Evolutionary conservation across 2,888 invertebrate genomes (phyloP).

Genomic region (Acrocyrtus sp.): DNA sequence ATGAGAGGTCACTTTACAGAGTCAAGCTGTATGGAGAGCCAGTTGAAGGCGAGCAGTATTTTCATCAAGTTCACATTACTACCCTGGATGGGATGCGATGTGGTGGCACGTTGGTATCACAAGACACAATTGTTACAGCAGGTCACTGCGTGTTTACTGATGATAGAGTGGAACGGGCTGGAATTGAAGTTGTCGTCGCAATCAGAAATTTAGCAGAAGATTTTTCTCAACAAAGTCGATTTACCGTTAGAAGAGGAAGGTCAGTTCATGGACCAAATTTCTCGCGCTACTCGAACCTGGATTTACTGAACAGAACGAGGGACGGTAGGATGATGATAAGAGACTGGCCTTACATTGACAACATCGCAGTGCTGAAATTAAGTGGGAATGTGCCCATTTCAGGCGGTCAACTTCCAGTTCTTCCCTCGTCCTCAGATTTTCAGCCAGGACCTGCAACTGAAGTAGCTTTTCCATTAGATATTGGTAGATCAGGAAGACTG

Average conservation of each 20-base stretch:
- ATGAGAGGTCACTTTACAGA: background rate
- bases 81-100: background rate
- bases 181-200: background rate
- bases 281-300: background rate
- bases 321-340: background rate
- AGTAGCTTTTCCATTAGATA: background rate
- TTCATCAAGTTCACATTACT: constrained; percentile 5
- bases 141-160: constrained; percentile 5
- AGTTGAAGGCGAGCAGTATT: background rate
- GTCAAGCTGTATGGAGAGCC: background rate
- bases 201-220: background rate
- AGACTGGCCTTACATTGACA: background rate
- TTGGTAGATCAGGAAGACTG: background rate
- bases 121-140: background rate
- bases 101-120: constrained; percentile 9
- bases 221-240: background rate
- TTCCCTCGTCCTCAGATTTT: background rate
- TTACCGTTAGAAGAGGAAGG: background rate
- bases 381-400: background rate
- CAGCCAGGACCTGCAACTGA: background rate
- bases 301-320: background rate
- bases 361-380: constrained; percentile 18
- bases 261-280: background rate
- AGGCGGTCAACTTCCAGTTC: background rate
- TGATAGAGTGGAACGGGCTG: background rate